Conservation (phyloP, 1,140 invertebrate genomes). For the Drosophila kurseongensis region DNA sequence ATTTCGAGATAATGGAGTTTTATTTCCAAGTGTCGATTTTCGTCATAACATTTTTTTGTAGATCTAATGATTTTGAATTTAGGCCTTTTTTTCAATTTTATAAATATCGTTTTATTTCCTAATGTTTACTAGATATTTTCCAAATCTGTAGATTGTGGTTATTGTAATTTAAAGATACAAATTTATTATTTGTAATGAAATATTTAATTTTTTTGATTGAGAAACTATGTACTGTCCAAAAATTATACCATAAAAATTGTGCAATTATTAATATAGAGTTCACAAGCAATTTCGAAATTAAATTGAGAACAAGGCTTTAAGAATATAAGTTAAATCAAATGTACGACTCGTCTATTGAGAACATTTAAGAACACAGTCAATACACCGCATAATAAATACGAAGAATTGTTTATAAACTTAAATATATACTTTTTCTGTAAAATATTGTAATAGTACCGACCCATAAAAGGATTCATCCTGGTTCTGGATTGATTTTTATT, state of each 20-base stretch:
- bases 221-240: background rate
- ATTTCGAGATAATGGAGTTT: background rate
- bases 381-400: slow-evolving; percentile 20
- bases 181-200: background rate
- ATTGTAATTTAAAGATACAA: background rate
- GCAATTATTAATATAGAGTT: slow-evolving; percentile 8
- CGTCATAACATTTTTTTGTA: too few species aligned
- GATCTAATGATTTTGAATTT: too few species aligned
- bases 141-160: background rate
- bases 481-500: slow-evolving; percentile 48
- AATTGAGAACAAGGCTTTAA: slow-evolving; percentile 16
- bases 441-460: background rate
- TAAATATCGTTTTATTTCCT: too few species aligned
- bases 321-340: slow-evolving; percentile 2
- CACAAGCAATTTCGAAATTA: background rate
- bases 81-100: too few species aligned
- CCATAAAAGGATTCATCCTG: slow-evolving; percentile 8
- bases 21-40: background rate
- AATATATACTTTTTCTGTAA: background rate
- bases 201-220: background rate
- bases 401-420: slow-evolving; percentile 23
- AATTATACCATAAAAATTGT: background rate
- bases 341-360: background rate
- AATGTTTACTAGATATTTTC: background rate
- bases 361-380: background rate